phyloP scores from a whole-genome alignment of 2,113 vertebrate genomes.

The Bucco capensis region DNA sequence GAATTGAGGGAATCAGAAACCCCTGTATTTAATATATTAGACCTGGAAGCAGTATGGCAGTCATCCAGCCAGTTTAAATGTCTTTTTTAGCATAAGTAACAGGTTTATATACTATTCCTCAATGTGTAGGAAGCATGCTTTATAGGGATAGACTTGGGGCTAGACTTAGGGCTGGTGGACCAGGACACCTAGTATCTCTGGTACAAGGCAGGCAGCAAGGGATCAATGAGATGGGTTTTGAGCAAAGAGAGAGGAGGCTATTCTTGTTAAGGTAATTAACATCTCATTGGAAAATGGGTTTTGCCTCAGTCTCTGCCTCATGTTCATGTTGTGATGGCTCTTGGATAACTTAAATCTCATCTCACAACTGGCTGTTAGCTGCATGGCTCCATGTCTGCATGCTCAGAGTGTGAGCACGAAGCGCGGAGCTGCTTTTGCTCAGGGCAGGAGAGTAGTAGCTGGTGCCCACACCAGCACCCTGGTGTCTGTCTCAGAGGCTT shows the following conservation, averaged over 20 bases:
- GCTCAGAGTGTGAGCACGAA: not conserved
- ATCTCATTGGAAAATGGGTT: not conserved
- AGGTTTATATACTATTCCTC: not conserved
- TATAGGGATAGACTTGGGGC: not conserved
- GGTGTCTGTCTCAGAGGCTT: accelerated
- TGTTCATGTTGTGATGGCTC: not conserved
- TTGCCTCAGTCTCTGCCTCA: not conserved
- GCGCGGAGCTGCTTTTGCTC: not conserved
- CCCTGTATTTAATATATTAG: not conserved
- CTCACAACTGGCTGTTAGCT: not conserved
- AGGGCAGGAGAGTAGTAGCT: accelerated
- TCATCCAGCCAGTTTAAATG: not conserved
- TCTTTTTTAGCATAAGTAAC: not conserved
- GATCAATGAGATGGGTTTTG: not conserved
- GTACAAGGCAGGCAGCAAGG: not conserved
- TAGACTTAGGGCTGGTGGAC: not conserved
- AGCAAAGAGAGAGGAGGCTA: not conserved
- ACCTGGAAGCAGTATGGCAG: not conserved
- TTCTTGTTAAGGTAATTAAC: not conserved
- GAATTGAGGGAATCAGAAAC: not conserved
- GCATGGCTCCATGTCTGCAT: accelerated
- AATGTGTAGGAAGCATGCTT: not conserved
- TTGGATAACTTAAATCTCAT: not conserved
- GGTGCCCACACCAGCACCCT: accelerated
- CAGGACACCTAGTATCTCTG: not conserved